A percentile compares a stretch with the other conserved stretches of the same genome.
phyloP scores from a whole-genome alignment of 2,113 vertebrate species.

The Nothobranchius kuhntae region DNA sequence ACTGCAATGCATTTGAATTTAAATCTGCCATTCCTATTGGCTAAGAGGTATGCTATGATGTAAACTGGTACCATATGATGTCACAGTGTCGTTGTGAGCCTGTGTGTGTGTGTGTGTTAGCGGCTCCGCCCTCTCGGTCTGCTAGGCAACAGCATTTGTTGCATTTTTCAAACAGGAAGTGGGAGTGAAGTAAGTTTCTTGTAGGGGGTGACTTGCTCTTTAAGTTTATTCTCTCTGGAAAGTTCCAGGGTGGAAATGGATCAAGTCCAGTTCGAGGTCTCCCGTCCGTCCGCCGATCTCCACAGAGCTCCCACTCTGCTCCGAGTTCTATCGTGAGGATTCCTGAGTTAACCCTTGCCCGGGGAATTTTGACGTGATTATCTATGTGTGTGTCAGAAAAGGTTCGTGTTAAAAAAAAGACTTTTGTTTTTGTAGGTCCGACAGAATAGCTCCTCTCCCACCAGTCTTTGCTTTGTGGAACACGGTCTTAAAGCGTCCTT shows the following conservation, averaged over 20 bases:
- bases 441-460: constrained; percentile 98
- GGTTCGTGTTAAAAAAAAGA: background rate
- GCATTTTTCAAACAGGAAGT: no score
- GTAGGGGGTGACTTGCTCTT: background rate
- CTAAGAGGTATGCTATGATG: no score
- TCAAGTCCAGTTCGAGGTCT: constrained; percentile 95
- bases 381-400: background rate
- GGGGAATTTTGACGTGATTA: no score
- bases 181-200: no score
- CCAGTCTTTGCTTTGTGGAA: constrained; percentile 93
- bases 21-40: no score
- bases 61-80: no score
- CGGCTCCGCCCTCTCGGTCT: no score
- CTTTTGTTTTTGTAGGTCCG: constrained; percentile 80
- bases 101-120: no score
- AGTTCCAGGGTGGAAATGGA: constrained; percentile 98
- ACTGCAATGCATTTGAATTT: no score
- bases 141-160: no score
- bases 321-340: constrained; percentile 90
- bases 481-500: constrained; percentile 93
- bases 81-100: no score
- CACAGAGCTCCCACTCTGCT: constrained; percentile 96
- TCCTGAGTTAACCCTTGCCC: background rate
- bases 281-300: constrained; percentile 91
- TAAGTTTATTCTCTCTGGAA: constrained; percentile 10